These are phyloP conservation scores for Catalaphyllia jardinei DNA, from an alignment of 64 coral and sea anemone genomes.

Conservation along the genomic window DNA sequence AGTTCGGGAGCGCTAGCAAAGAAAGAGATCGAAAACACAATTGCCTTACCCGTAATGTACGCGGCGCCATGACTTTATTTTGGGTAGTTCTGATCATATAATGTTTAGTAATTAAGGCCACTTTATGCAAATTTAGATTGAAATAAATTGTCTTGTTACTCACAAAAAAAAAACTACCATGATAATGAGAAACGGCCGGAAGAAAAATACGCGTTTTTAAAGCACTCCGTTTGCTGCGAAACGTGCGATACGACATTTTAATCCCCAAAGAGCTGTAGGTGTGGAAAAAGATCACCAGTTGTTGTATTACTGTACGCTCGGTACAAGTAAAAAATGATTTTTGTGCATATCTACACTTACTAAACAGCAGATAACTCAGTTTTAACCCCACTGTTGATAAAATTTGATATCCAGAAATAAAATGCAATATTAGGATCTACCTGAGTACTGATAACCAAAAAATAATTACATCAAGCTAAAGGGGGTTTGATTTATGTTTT, in stretches of 20 bases:
- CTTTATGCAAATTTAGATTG: constrained; percentile 11
- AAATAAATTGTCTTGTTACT: neutral
- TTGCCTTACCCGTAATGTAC: too few relatives aligned
- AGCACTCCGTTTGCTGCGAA: too few relatives aligned
- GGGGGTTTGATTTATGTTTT: neutral
- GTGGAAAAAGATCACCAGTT: too few relatives aligned
- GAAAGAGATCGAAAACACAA: too few relatives aligned
- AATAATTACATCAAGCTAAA: neutral
- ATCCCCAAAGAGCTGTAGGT: too few relatives aligned
- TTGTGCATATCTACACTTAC: neutral
- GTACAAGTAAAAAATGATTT: too few relatives aligned
- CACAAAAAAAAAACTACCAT: neutral
- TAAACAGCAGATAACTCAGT: neutral
- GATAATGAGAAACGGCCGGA: neutral
- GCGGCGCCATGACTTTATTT: too few relatives aligned
- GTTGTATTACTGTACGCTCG: too few relatives aligned
- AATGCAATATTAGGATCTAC: neutral
- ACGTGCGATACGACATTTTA: too few relatives aligned
- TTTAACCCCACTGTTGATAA: neutral
- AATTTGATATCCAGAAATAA: neutral
- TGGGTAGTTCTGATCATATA: neutral
- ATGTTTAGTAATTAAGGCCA: neutral
- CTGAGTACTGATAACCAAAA: neutral
- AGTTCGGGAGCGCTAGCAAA: too few relatives aligned
- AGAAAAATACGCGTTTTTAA: too few relatives aligned